Conservation (phyloP, 2,113 vertebrate species). For the Pycnonotus jocosus region DNA sequence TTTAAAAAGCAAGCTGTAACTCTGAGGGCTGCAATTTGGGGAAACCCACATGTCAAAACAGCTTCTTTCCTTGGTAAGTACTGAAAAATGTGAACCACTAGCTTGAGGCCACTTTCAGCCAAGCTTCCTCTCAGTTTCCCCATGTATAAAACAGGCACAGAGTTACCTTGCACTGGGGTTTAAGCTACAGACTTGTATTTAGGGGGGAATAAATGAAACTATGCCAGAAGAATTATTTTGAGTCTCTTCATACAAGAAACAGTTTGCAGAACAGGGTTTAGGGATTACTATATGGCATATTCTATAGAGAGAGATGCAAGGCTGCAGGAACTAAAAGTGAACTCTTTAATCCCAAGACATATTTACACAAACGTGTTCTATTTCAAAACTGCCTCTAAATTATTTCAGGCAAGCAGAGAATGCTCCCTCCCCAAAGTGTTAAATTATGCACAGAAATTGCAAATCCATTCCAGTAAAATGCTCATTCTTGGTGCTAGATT, state of each 20-base stretch:
- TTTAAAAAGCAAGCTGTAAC: not conserved
- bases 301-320: not conserved
- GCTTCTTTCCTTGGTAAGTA: not conserved
- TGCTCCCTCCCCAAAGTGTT: constrained; percentile 9
- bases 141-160: not conserved
- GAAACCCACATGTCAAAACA: not conserved
- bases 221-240: not conserved
- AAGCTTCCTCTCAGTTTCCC: not conserved
- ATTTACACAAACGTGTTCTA: constrained; percentile 19
- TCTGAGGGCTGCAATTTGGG: not conserved
- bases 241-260: not conserved
- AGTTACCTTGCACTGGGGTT: not conserved
- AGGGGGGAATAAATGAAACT: not conserved
- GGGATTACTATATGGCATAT: not conserved
- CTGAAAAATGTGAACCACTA: not conserved
- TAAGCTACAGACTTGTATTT: not conserved
- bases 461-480: constrained; percentile 32
- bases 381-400: constrained; percentile 24
- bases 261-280: not conserved
- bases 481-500: constrained; percentile 26
- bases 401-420: constrained; percentile 24
- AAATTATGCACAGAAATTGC: constrained; percentile 50
- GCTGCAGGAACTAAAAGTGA: not conserved
- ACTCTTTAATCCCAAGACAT: not conserved
- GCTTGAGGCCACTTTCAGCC: not conserved